Base-by-base conservation (phyloP, 1,140 invertebrate genomes). In the Drosophila baimaii region DNA sequence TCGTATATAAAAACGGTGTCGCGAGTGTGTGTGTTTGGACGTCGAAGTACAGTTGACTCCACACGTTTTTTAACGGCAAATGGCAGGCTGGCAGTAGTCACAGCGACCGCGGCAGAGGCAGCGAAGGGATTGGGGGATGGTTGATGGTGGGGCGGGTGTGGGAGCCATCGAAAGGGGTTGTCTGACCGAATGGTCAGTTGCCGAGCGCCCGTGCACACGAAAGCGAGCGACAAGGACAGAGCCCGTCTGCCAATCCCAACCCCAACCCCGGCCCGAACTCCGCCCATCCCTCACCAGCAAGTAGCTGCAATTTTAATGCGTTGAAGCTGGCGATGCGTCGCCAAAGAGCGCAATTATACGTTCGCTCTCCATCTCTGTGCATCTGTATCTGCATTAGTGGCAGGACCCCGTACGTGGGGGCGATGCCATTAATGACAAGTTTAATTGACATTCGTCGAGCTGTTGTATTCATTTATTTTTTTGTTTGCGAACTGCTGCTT, bases 41-140 rank as follows among this genome's bases (percentile, higher is more conserved):
- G 66, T 55, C 73, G 77, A 89, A 89, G 84, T 88, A 88, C 84
- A 88, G 84, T 88, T 88, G 84, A 88, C 85, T 82, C 85, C 80
- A 81, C 66, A 83, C 68, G 86, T 79, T 86, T 54, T 86, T 86
- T 44, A 86, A 81, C 82, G 47, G 71, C 65, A 83, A 79, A 79
- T 79, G 65, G 73, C 71, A 74, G 68, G 52, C 65, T 52, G 66
- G 65, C 77, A 84, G 66, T 41, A 62, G 31, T 44, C 54, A 46
- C 56, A 72, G 37, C 49, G 54, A 31, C 55, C 35, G 44, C 41
- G 52, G 65, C 54, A 54, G 58, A 41, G 41, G n/a, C 49, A 31
- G 47, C 23, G 25, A 41, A 17, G 23, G 43, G 52, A 33, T 17
- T 15, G 59, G 70, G 56, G 43, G 44, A 64, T 19, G 21, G 61